These are phyloP conservation scores for Clanis bilineata DNA, from an alignment of 2,888 invertebrate species.

Conservation along the genomic window DNA sequence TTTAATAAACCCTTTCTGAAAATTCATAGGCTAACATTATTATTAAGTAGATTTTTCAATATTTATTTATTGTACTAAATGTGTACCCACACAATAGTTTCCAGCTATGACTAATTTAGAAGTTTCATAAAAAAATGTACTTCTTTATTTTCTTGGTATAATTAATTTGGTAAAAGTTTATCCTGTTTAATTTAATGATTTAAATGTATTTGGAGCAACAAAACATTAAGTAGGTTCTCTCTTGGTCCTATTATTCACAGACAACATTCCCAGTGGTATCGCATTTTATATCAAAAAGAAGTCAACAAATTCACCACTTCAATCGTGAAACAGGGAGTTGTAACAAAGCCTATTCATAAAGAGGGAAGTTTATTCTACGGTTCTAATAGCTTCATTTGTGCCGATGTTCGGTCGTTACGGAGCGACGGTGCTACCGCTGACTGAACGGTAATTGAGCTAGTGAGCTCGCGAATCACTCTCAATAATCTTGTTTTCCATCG, in stretches of 20 bases:
- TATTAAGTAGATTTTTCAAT: neutral
- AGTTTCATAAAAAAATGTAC: too few relatives aligned
- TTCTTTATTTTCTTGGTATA: too few relatives aligned
- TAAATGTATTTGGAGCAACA: too few relatives aligned
- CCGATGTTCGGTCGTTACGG: slow-evolving; percentile 23
- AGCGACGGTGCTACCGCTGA: slow-evolving; percentile 20
- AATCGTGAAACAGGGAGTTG: neutral
- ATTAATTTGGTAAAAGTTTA: too few relatives aligned
- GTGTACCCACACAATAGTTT: too few relatives aligned
- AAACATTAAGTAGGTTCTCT: too few relatives aligned
- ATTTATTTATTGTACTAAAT: too few relatives aligned
- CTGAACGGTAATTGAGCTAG: slow-evolving; percentile 17
- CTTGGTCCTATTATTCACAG: neutral
- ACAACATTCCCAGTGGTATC: neutral
- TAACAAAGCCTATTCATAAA: slow-evolving; percentile 15
- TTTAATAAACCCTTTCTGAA: neutral
- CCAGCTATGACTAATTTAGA: too few relatives aligned
- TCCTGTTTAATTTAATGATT: too few relatives aligned
- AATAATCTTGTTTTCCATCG: slow-evolving; percentile 17
- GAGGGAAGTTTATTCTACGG: slow-evolving; percentile 23
- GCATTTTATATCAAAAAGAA: neutral
- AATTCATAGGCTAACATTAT: neutral
- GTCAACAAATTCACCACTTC: neutral
- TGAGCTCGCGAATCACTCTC: slow-evolving; percentile 8
- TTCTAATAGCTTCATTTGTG: slow-evolving; percentile 25